Conservation (phyloP, 1,140 invertebrate genomes). For the Oreohelix idahoensis region DNA sequence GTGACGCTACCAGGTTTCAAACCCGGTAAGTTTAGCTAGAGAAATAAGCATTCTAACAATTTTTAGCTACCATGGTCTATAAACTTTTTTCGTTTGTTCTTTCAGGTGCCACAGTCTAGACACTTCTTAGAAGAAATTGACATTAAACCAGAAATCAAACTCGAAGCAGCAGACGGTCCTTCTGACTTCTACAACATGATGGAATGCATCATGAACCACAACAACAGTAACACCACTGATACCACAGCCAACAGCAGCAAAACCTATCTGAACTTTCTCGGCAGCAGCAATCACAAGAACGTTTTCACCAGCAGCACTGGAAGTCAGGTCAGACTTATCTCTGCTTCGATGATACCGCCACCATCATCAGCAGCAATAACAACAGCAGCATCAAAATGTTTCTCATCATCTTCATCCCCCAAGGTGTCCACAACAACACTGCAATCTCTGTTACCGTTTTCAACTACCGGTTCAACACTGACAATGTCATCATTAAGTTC, state of each 20-base stretch:
- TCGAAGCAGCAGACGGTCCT: neutral
- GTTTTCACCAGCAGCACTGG: neutral
- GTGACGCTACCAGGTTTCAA: no score
- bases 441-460: conserved; percentile 1
- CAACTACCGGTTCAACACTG: neutral
- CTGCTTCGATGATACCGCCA: neutral
- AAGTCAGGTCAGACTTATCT: neutral
- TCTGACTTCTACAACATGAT: neutral
- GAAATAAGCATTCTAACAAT: neutral
- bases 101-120: neutral
- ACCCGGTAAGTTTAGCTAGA: no score
- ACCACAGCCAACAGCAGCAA: neutral
- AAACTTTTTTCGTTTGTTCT: neutral
- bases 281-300: conserved; percentile 6
- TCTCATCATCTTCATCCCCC: conserved; percentile 14
- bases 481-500: neutral
- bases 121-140: neutral
- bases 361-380: neutral
- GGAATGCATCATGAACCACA: neutral
- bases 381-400: neutral
- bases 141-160: conserved; percentile 8
- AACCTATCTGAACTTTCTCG: neutral
- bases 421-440: neutral
- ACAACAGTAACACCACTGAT: neutral
- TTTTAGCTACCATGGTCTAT: neutral